These are phyloP conservation scores for Penaeus japonicus DNA, from an alignment of 1,140 invertebrate genomes.

Conservation along the genomic window DNA sequence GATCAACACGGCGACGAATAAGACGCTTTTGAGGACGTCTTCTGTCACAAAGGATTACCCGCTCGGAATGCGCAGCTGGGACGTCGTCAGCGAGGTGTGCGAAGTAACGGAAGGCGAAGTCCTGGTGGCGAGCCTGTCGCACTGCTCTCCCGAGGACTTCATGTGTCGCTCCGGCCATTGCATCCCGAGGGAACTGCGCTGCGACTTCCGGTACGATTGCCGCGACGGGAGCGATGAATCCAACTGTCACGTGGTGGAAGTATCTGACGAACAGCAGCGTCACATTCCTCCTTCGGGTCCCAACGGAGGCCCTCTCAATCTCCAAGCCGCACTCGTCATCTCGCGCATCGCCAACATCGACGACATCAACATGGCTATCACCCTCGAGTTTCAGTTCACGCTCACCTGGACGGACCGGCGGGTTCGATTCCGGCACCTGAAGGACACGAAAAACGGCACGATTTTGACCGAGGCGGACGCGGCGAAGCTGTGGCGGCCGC, in stretches of 20 bases:
- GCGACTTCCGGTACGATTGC: conserved; percentile 65
- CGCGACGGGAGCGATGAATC: conserved; percentile 66
- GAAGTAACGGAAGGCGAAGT: not conserved
- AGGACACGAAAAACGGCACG: not conserved
- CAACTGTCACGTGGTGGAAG: conserved; percentile 59
- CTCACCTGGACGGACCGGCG: conserved; percentile 9
- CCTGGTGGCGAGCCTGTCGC: conserved; percentile 19
- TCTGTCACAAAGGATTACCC: not conserved
- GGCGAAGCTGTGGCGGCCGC: conserved; percentile 20
- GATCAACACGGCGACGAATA: not conserved
- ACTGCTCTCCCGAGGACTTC: conserved; percentile 59
- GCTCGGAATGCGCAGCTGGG: not conserved
- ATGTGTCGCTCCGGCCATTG: conserved; percentile 63
- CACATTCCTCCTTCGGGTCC: not conserved
- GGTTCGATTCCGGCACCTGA: conserved; percentile 31
- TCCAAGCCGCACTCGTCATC: not conserved
- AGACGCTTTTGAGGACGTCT: not conserved
- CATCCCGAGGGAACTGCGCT: conserved; percentile 63
- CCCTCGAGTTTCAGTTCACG: conserved; percentile 30
- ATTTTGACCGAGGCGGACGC: conserved; percentile 18
- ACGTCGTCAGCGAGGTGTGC: not conserved
- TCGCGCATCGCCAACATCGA: conserved; percentile 16
- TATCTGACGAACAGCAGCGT: not conserved
- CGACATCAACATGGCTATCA: conserved; percentile 28
- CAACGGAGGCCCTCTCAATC: not conserved